Percentiles rank a stretch among this genome's conserved stretches.
Conservation (phyloP, 2,113 vertebrate species). For the Pseudorectes ferrugineus region DNA sequence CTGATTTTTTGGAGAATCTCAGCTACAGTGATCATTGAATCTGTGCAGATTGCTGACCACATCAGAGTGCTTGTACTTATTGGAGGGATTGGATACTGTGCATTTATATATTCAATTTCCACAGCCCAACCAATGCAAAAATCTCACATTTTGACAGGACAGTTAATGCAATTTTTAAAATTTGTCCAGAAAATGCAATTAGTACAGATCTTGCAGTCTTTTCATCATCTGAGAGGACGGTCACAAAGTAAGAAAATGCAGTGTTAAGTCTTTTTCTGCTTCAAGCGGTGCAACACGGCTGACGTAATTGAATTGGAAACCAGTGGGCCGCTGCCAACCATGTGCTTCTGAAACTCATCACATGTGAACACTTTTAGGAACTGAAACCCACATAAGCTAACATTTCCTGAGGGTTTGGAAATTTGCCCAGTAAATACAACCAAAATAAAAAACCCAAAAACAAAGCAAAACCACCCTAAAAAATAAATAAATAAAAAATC, state of each 20-base stretch:
- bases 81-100: not conserved
- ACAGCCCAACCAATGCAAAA: not conserved
- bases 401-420: not conserved
- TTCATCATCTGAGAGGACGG: not conserved
- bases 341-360: not conserved
- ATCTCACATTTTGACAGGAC: not conserved
- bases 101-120: not conserved
- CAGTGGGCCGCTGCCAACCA: not conserved
- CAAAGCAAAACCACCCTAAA: not conserved
- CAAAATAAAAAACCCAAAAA: not conserved
- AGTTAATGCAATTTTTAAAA: not conserved
- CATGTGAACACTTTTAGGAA: not conserved
- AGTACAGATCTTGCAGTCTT: not conserved
- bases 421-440: not conserved
- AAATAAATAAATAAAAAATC: not conserved
- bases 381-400: not conserved
- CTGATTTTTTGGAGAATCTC: not conserved
- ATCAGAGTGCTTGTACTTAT: not conserved
- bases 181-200: not conserved
- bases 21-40: not conserved
- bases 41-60: not conserved
- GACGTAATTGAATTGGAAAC: conserved; percentile 6
- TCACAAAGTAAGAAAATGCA: not conserved
- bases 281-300: not conserved
- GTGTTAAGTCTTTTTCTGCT: not conserved